Conservation (phyloP, 2,888 invertebrate species). For the Coleophora deauratella region DNA sequence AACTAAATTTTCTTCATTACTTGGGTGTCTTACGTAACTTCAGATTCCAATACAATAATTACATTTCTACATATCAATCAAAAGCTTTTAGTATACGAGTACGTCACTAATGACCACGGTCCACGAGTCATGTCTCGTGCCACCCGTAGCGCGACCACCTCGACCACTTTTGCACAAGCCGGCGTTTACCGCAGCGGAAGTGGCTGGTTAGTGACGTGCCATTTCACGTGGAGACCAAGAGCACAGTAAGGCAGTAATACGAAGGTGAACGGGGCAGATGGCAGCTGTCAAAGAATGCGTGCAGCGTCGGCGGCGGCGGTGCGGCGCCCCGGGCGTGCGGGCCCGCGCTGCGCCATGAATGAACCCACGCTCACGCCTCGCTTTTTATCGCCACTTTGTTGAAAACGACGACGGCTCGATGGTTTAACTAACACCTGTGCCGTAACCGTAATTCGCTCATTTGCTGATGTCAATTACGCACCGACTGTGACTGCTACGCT, state of each 20-base stretch:
- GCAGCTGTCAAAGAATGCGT: neutral
- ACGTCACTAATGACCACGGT: too few species aligned
- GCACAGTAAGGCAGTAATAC: conserved; percentile 25
- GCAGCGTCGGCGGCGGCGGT: conserved; percentile 11
- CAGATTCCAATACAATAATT: too few species aligned
- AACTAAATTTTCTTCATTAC: too few species aligned
- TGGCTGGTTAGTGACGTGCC: conserved; percentile 7
- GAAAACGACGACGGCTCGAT: conserved; percentile 31
- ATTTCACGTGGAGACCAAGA: conserved; percentile 1
- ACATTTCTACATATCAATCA: too few species aligned
- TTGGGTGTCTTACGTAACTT: too few species aligned
- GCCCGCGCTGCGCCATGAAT: conserved; percentile 28
- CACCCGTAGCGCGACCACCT: neutral
- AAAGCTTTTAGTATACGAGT: too few species aligned
- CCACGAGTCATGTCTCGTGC: too few species aligned
- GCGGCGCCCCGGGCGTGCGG: conserved; percentile 18
- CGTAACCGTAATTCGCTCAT: conserved; percentile 53
- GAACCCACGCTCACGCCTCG: conserved; percentile 31
- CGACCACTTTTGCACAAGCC: conserved; percentile 3
- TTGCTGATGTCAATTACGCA: conserved; percentile 33
- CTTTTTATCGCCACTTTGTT: conserved; percentile 60
- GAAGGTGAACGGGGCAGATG: conserved; percentile 37
- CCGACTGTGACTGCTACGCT: conserved; percentile 28
- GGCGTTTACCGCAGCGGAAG: conserved; percentile 3
- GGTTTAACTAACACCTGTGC: conserved; percentile 48